Evolutionary conservation across 2,113 vertebrate species (phyloP).

Genomic region (Malurus elegans): DNA sequence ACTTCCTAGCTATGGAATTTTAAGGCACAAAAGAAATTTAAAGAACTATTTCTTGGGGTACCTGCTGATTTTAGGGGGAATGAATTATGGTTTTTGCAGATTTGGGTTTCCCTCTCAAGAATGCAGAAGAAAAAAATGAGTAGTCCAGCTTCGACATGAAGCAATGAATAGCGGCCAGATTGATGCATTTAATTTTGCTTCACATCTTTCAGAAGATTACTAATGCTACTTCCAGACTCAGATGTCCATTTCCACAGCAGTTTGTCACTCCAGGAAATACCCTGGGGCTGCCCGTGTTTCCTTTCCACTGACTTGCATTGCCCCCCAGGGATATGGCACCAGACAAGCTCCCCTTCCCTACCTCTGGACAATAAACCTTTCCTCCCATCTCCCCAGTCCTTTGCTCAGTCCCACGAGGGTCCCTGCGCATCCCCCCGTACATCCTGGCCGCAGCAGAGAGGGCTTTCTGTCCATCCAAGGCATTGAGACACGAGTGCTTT

Average conservation of each 20-base stretch:
- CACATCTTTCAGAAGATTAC: neutral
- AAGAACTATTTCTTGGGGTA: neutral
- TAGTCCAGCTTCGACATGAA: neutral
- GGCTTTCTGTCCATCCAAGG: neutral
- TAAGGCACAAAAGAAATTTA: neutral
- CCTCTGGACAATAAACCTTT: neutral
- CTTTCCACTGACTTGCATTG: neutral
- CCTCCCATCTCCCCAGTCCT: neutral
- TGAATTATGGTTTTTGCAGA: neutral
- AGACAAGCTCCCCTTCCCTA: neutral
- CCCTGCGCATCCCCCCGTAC: fast-evolving
- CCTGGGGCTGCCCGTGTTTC: neutral
- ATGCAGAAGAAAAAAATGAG: neutral
- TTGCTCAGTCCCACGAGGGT: neutral
- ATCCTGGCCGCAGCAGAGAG: neutral
- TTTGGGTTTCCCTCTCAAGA: neutral
- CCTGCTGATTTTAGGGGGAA: neutral
- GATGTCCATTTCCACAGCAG: neutral
- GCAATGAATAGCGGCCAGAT: neutral
- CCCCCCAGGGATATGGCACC: neutral
- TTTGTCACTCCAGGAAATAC: neutral
- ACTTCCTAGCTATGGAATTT: neutral
- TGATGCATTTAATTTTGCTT: neutral
- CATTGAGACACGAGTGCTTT: neutral
- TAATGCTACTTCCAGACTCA: neutral